Evolutionary conservation across 2,797 vertebrate genomes (phyloP).

Genomic region (Rhyacichthys aspro): DNA sequence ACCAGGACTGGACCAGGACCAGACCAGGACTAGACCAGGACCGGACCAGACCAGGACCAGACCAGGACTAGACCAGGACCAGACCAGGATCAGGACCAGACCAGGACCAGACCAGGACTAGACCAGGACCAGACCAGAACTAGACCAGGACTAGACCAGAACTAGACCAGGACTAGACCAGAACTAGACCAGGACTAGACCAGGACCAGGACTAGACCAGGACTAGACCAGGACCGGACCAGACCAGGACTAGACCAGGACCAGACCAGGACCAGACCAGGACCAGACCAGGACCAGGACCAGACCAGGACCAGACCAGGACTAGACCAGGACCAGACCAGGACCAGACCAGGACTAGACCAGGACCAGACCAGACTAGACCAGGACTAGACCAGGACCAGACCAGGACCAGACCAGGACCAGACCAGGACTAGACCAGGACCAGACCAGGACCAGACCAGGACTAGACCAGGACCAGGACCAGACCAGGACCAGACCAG

Average conservation of each 20-base stretch:
- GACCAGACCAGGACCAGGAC: background rate
- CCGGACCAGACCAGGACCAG: too few species aligned
- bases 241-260: background rate
- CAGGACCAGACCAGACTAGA: background rate
- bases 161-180: too few species aligned
- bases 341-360: slow-evolving; percentile 8
- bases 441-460: background rate
- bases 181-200: background rate
- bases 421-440: slow-evolving; percentile 25
- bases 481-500: background rate
- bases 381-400: background rate
- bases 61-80: too few species aligned
- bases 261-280: background rate
- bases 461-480: background rate
- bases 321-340: background rate
- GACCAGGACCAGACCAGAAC: too few species aligned
- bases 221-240: background rate
- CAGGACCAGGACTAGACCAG: slow-evolving; percentile 84
- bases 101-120: too few species aligned
- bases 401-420: slow-evolving; percentile 87
- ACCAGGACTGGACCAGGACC: too few species aligned
- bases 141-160: too few species aligned
- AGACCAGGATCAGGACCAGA: too few species aligned
- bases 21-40: background rate
- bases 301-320: background rate